Conservation (phyloP, 1,140 invertebrate genomes). For the Sitodiplosis mosellana region DNA sequence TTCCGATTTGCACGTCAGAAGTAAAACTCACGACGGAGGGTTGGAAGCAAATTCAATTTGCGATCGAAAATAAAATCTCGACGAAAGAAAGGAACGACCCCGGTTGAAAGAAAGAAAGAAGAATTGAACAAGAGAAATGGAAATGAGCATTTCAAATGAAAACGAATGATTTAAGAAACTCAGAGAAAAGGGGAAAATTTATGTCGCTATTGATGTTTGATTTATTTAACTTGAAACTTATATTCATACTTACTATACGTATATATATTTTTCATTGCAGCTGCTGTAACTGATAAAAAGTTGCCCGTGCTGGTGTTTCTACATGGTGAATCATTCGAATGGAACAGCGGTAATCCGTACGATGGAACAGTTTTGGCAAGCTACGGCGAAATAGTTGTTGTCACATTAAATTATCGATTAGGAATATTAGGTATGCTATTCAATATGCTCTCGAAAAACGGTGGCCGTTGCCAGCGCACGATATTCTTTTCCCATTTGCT, state of each 20-base stretch:
- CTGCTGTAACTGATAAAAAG: conserved; percentile 35
- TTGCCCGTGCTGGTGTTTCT: conserved; percentile 83
- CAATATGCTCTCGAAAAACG: background rate
- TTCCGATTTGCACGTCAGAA: too few species aligned
- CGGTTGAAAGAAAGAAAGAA: background rate
- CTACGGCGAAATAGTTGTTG: conserved; percentile 79
- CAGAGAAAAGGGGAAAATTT: conserved; percentile 2
- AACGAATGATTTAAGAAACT: too few species aligned
- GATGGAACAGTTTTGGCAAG: conserved; percentile 83
- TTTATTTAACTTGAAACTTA: conserved; percentile 2
- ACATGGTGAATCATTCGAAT: conserved; percentile 87
- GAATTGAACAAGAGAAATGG: background rate
- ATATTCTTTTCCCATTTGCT: too few species aligned
- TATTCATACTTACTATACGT: conserved; percentile 1
- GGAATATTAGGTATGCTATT: conserved; percentile 68
- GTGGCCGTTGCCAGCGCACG: too few species aligned
- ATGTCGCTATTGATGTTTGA: conserved; percentile 5
- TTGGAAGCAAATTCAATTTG: too few species aligned
- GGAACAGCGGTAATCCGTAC: conserved; percentile 88
- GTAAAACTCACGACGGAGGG: too few species aligned
- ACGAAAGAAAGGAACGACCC: too few species aligned
- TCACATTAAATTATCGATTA: conserved; percentile 91
- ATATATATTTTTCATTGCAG: conserved; percentile 15
- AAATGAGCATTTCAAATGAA: too few species aligned
- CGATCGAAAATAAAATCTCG: too few species aligned